phyloP scores from a whole-genome alignment of 2,888 invertebrate species.

The Eristalis pertinax region DNA sequence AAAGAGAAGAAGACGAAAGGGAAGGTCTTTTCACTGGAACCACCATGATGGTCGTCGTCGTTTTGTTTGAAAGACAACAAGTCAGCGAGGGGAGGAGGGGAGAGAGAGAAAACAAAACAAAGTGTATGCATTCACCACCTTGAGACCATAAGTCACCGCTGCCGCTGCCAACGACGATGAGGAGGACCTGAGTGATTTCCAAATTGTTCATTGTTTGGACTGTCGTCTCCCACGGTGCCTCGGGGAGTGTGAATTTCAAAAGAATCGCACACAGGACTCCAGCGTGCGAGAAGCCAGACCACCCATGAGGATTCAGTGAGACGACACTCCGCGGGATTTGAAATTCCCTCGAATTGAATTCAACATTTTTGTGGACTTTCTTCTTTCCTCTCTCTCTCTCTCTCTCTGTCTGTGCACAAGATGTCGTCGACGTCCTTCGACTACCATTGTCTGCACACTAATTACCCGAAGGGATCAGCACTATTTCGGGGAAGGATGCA shows the following conservation, averaged over 20 bases:
- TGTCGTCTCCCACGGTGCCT: constrained; percentile 37
- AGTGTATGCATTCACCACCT: constrained; percentile 19
- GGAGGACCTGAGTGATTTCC: constrained; percentile 58
- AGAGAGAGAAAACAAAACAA: background rate
- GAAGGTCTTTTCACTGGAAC: constrained; percentile 31
- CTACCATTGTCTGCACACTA: constrained; percentile 33
- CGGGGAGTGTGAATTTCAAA: constrained; percentile 52
- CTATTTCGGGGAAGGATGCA: constrained; percentile 53
- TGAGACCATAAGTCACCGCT: constrained; percentile 61
- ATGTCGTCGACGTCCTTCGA: background rate
- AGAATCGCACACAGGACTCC: constrained; percentile 50
- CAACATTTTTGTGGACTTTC: background rate
- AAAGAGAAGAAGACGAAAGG: constrained; percentile 33
- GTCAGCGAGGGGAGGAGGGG: no score
- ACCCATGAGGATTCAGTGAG: constrained; percentile 52
- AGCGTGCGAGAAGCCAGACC: constrained; percentile 35
- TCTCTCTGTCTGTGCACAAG: no score
- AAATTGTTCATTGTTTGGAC: constrained; percentile 57
- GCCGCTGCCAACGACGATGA: background rate
- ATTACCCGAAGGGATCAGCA: constrained; percentile 45
- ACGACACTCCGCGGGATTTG: constrained; percentile 43
- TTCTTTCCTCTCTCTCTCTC: no score
- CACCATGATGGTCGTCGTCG: constrained; percentile 4
- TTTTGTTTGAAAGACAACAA: background rate
- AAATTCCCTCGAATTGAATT: background rate